phyloP scores from a whole-genome alignment of 37 sponge, comb jelly and placozoan species.

The Amphimedon queenslandica region DNA sequence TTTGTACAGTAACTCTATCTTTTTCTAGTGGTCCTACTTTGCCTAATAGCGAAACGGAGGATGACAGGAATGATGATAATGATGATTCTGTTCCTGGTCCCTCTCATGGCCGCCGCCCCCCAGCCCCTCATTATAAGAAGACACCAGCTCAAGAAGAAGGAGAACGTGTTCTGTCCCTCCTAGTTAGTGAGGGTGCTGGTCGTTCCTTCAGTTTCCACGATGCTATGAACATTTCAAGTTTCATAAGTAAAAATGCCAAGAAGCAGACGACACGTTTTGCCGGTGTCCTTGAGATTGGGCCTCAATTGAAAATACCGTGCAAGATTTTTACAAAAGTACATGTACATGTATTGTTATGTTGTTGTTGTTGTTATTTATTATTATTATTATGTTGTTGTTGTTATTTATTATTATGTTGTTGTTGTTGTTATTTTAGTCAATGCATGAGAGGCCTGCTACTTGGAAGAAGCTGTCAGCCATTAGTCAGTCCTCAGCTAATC shows the following conservation, averaged over 20 bases:
- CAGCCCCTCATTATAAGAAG: slow-evolving; percentile 35
- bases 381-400: neutral
- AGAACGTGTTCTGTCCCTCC: slow-evolving; percentile 39
- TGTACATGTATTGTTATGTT: neutral
- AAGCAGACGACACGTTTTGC: slow-evolving; percentile 78
- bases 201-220: slow-evolving; percentile 68
- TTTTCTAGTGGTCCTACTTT: slow-evolving; percentile 55
- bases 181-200: slow-evolving; percentile 51
- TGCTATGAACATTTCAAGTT: slow-evolving; percentile 44
- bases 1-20: neutral
- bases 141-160: slow-evolving; percentile 64
- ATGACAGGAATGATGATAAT: slow-evolving; percentile 20
- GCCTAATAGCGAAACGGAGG: slow-evolving; percentile 3
- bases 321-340: slow-evolving; percentile 74
- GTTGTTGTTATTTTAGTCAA: slow-evolving; percentile 19
- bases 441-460: slow-evolving; percentile 61
- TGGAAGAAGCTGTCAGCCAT: slow-evolving; percentile 95
- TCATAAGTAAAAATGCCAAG: slow-evolving; percentile 64
- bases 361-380: neutral
- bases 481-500: slow-evolving; percentile 71
- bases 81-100: slow-evolving; percentile 12
- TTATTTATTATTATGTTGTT: neutral
- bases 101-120: neutral
- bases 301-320: slow-evolving; percentile 67
- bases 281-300: slow-evolving; percentile 73